Base-by-base conservation (phyloP, 35 echinoderm and acorn worm genomes). In the Stichopus chloronotus region DNA sequence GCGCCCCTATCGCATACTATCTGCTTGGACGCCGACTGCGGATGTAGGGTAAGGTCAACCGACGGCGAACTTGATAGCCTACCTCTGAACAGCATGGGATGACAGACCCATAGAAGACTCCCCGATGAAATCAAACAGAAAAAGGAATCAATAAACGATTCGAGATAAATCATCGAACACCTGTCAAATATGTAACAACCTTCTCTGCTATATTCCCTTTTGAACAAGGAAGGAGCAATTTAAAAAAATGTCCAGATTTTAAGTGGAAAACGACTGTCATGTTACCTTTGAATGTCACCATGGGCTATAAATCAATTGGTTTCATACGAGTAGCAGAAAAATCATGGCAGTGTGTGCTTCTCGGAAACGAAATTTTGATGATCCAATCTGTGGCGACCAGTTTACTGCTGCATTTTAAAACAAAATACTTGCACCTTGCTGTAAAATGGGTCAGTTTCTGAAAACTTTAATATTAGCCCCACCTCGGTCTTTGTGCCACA, bases 31-130 rank as follows among this genome's bases (percentile, higher is more conserved):
- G 69, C 57, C 82, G 58, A 17, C 82, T 85, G 52, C n/a, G 58
- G 25, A 85, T 85, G 55, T 85, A 85, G 82, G 82, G 24, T 85
- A 58, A 58, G 82, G 82, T 85, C 82, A 85, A 25, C 54, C 55
- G 56, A 53, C 58, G 69, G 7, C 22, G 69, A 74, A 74, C 17
- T 74, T 21, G 69, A 74, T 74, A 74, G 69, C 69, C 69, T 74
- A 20, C 30, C 69, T 19, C 5, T n/a, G 19, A 74, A 74, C 69
- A 74, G 7, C 22, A 20, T 74, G 69, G 19, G 14, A 74, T 7
- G 8, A 74, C 69, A 74, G 12, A 74, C 11, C 69, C 69, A 74
- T 74, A 74, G 22, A 74, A 74, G 69, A 16, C 22, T 74, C 22
- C 19, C 69, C 30, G 30, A 43, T 43, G 30, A 43, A 43, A 43